Evolutionary conservation across 2,113 vertebrate genomes (phyloP).

Genomic region (Malurus melanocephalus): DNA sequence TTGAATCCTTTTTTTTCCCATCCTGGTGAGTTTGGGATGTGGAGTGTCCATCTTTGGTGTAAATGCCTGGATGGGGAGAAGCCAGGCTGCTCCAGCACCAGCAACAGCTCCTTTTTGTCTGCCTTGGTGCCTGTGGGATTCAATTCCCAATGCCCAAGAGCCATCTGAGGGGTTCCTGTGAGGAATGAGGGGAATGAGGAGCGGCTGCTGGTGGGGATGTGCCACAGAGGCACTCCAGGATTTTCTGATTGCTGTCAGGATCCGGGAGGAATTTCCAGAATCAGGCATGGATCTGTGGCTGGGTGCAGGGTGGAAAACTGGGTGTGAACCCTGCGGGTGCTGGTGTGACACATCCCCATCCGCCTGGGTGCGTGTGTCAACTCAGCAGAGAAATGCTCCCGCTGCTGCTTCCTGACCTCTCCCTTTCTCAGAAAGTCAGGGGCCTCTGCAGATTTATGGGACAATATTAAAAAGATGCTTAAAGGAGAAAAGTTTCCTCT

Average conservation of each 20-base stretch:
- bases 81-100: neutral
- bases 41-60: neutral
- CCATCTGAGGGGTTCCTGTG: neutral
- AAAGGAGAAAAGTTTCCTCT: neutral
- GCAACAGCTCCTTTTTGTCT: neutral
- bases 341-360: neutral
- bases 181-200: neutral
- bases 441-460: slow-evolving; percentile 16
- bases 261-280: neutral
- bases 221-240: accelerated
- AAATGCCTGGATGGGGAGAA: neutral
- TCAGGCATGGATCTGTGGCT: accelerated
- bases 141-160: neutral
- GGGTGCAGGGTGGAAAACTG: neutral
- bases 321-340: neutral
- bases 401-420: neutral
- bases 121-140: neutral
- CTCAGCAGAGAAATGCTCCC: neutral
- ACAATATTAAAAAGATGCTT: neutral
- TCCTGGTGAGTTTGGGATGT: neutral
- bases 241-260: neutral
- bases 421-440: neutral
- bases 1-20: neutral
- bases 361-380: neutral
- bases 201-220: neutral